These are phyloP conservation scores for Melieria picta DNA, from an alignment of 2,888 invertebrate species.

Conservation along the genomic window DNA sequence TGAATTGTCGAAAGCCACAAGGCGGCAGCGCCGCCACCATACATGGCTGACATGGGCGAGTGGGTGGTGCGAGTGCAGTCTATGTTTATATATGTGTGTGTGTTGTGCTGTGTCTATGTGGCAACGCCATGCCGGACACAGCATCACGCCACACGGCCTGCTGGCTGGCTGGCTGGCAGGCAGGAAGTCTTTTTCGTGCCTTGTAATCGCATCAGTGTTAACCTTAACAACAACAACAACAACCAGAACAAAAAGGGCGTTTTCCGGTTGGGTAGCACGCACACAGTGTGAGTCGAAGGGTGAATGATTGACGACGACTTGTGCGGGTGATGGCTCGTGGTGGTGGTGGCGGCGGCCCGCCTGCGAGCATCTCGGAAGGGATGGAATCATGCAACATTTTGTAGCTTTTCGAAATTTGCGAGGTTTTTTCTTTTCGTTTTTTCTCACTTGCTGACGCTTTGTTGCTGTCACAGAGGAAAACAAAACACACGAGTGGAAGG, in stretches of 20 bases:
- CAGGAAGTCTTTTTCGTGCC: conserved; percentile 39
- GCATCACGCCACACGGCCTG: background rate
- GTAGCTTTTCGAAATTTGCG: conserved; percentile 61
- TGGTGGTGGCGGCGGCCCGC: conserved; percentile 22
- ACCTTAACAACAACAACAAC: conserved; percentile 24
- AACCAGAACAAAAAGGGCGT: conserved; percentile 56
- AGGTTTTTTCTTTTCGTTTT: conserved; percentile 45
- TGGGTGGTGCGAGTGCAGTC: background rate
- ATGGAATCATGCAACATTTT: conserved; percentile 51
- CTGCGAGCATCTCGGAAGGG: conserved; percentile 20
- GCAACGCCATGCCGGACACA: background rate
- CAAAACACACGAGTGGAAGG: conserved; percentile 12
- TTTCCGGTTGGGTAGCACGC: conserved; percentile 58
- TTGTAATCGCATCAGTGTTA: conserved; percentile 39
- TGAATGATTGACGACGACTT: conserved; percentile 35
- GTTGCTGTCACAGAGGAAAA: conserved; percentile 16
- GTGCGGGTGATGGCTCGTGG: conserved; percentile 38
- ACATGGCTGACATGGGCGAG: background rate
- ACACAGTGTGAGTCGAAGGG: conserved; percentile 8
- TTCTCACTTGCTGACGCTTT: conserved; percentile 16
- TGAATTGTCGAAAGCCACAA: conserved; percentile 66
- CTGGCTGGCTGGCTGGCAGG: conserved; percentile 31
- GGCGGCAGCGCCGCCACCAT: conserved; percentile 12
- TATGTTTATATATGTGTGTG: background rate
- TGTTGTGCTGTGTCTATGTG: background rate